Evolutionary conservation across 2,797 vertebrate genomes (phyloP).

Genomic region (Pyrocephalus nanus): DNA sequence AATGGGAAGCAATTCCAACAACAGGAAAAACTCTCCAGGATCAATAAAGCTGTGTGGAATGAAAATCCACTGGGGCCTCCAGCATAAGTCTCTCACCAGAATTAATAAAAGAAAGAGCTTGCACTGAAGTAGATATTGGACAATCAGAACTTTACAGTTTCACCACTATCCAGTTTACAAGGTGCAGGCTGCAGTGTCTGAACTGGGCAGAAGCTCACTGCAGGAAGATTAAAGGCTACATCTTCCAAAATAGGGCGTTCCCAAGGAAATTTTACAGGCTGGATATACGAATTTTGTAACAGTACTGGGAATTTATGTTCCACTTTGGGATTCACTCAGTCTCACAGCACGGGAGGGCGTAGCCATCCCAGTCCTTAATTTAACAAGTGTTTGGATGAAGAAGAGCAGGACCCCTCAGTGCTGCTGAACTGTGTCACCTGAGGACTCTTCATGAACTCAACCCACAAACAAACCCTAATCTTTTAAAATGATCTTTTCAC

Average conservation of each 20-base stretch:
- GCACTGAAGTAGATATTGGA: neutral
- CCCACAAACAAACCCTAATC: neutral
- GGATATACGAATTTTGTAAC: neutral
- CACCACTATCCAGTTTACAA: neutral
- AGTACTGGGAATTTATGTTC: neutral
- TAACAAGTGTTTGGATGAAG: neutral
- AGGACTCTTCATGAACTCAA: neutral
- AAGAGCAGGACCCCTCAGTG: neutral
- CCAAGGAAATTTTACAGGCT: neutral
- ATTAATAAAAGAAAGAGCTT: neutral
- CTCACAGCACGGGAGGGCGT: neutral
- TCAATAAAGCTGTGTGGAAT: neutral
- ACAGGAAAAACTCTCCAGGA: neutral
- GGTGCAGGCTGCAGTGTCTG: neutral
- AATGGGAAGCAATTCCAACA: neutral
- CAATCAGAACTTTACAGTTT: neutral
- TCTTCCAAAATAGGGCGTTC: neutral
- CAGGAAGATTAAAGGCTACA: neutral
- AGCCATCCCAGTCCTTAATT: neutral
- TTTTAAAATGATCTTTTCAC: neutral
- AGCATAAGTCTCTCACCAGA: neutral
- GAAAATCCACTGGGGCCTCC: neutral
- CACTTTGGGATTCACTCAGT: neutral
- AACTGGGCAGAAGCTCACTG: neutral
- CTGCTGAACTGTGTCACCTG: neutral